Conservation (phyloP, 2,113 vertebrate genomes). For the Myrmecophaga tridactyla region DNA sequence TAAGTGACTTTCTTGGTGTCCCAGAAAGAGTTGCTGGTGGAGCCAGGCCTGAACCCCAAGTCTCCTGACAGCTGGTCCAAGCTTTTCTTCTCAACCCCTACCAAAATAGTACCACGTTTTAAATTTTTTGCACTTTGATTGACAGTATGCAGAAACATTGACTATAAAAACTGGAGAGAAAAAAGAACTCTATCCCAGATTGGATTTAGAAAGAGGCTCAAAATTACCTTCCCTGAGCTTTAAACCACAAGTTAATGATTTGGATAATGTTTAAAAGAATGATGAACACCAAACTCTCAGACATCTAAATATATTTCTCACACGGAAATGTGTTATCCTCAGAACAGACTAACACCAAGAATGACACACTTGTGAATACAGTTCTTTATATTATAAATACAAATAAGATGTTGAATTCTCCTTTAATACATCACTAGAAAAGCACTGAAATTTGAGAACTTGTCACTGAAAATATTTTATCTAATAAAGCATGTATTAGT, state of each 20-base stretch:
- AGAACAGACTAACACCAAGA: neutral
- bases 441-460: neutral
- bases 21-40: neutral
- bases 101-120: neutral
- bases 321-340: neutral
- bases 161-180: neutral
- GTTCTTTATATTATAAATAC: neutral
- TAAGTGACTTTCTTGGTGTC: neutral
- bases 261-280: neutral
- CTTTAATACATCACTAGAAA: neutral
- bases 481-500: neutral
- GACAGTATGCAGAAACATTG: neutral
- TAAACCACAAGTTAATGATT: neutral
- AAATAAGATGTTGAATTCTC: neutral
- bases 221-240: neutral
- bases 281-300: neutral
- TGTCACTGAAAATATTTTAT: neutral
- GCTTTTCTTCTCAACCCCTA: neutral
- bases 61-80: neutral
- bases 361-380: constrained; percentile 1
- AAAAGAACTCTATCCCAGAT: neutral
- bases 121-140: neutral
- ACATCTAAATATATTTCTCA: constrained; percentile 22
- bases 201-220: neutral
- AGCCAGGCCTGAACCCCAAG: neutral